Base-by-base conservation (phyloP, 1,140 invertebrate species). In the Drosophila cardini region DNA sequence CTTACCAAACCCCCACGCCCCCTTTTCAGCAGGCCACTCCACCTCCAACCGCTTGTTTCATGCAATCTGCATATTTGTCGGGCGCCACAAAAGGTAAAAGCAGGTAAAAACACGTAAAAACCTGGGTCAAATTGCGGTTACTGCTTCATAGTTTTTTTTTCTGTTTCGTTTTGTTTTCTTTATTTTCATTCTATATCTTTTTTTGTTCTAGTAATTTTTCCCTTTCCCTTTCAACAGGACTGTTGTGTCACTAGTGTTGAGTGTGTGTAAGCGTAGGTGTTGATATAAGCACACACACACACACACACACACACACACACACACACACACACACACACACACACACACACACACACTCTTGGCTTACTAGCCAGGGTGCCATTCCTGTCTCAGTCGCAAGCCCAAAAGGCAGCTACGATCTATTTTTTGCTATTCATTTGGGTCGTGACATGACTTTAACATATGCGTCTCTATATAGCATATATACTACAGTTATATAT, bases 51-150 rank as follows among this genome's bases (percentile, higher is more conserved):
- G 34, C 58, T 16, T 36, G 56, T 26, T 70, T 76, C 52, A 76
- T 79, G 84, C 84, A 80, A 83, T 87, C 83, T 86, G 84, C 84
- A 86, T 87, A 86, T 86, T 86, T 86, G 83, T 83, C 79, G 83
- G 79, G 79, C 83, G 78, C 70, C 82, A 76, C 80, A 62, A 76
- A 84, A 80, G 69, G 64, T 10, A 52, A 78, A 78, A 85, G 81
- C 69, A 77, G 79, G 79, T 79, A 89, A 83, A 85, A 26, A 26
- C 21, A 26, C 4, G 1, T 26, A 26, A 26, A 26, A 87, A 83
- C 83, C 73, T 67, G 80, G 80, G 69, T 89, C 84, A 84, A 87
- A 87, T 84, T 84, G 83, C 80, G 83, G 83, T 89, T 87, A 89
- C 72, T 68, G 76, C 32, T 53, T 53, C 13, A 53, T 32, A 53